Base-by-base conservation (phyloP, 2,797 vertebrate genomes). In the Morelia viridis region DNA sequence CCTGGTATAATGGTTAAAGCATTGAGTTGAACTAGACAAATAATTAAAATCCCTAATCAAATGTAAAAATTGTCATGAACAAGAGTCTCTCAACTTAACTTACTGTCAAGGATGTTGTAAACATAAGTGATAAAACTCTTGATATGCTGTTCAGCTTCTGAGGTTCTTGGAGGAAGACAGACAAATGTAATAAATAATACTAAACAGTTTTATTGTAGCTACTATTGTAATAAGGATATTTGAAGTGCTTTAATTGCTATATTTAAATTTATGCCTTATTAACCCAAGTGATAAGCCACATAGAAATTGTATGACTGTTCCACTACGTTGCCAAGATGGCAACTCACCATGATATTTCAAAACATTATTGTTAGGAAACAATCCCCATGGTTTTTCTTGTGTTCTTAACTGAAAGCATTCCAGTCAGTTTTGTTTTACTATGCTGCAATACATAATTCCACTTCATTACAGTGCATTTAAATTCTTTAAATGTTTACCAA, bases 401-500 rank as follows among this genome's bases (percentile, higher is more conserved):
- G 0, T 92, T 92, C 60, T 65, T 89, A 68, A 61, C 76, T 93
- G 87, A 91, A 93, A 91, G 31, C n/a, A 26, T 17, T 0, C 0
- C 5, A 65, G 12, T 56, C 92, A 84, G 60, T 86, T 92, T 88
- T 89, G 57, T 65, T 46, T 88, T 64, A 46, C 53, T 56, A 13
- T 61, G 58, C 91, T 93, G n/a, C 62, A 85, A 91, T 86, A 85
- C 50, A 89, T 5, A 17, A 71, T 8, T 35, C 62, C 24, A 53
- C 56, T 92, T 60, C 93, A 94, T 87, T 88, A 61, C 57, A 92
- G 92, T 60, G 61, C 91, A 61, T 85, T 57, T 92, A 92, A 93
- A 92, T 91, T 93, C 94, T 90, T 89, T 96, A 94, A 96, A 96
- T 94, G 94, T 93, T 89, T 46, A 31, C 53, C 13, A 28, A 28